Percentiles rank a stretch among this genome's conserved stretches.
phyloP scores from a whole-genome alignment of 2,113 vertebrate genomes.

The Sylvietta virens region DNA sequence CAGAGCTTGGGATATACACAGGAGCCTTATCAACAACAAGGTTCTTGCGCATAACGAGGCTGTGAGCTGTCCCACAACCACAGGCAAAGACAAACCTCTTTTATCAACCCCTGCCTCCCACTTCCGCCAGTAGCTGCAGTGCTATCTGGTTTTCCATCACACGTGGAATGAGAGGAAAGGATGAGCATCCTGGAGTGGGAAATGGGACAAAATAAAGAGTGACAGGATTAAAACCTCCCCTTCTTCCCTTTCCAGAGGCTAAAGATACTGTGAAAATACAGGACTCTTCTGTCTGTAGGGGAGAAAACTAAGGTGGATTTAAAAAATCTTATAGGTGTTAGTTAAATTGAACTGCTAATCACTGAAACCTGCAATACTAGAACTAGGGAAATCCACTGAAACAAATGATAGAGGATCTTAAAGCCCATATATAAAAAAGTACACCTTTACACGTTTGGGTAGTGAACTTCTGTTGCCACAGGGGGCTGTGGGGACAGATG shows the following conservation, averaged over 20 bases:
- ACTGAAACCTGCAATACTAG: neutral
- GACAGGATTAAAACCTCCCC: neutral
- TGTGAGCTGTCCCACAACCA: neutral
- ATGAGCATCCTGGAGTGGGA: neutral
- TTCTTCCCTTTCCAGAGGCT: neutral
- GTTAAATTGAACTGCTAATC: neutral
- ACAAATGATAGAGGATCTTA: neutral
- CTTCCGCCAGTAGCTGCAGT: rapidly evolving
- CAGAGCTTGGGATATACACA: neutral
- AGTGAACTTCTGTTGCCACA: neutral
- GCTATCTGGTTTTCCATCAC: neutral
- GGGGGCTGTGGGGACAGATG: neutral
- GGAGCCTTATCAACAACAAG: neutral
- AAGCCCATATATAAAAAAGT: neutral
- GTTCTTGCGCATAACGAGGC: neutral
- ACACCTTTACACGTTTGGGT: neutral
- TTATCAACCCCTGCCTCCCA: neutral
- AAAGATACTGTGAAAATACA: neutral
- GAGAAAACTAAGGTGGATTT: neutral
- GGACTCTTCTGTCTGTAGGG: neutral
- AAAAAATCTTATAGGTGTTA: neutral
- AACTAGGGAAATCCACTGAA: neutral
- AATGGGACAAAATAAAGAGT: neutral
- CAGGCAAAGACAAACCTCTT: neutral
- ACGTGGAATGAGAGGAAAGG: neutral